Conservation (phyloP, 2,797 vertebrate genomes). For the Characodon lateralis region DNA sequence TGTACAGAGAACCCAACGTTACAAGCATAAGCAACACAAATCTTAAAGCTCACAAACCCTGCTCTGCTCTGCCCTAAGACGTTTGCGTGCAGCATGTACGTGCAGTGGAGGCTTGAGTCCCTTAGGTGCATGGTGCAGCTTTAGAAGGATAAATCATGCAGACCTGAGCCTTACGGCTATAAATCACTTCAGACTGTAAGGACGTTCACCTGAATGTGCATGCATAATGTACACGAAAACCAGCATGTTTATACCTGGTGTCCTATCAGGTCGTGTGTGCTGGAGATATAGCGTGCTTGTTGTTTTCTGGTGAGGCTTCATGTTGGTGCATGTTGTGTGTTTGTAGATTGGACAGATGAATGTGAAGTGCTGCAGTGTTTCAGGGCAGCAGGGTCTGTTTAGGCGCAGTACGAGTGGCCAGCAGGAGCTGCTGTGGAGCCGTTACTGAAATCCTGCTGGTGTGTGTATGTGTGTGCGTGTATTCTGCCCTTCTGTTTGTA, state of each 20-base stretch:
- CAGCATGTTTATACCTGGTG: conserved; percentile 11
- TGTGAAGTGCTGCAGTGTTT: conserved; percentile 14
- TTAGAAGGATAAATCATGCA: conserved; percentile 73
- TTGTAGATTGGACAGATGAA: conserved; percentile 14
- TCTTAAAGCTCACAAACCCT: not conserved
- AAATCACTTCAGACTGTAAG: conserved; percentile 60
- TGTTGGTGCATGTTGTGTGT: not conserved
- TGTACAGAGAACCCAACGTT: not conserved
- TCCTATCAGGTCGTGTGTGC: conserved; percentile 2
- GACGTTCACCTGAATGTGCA: conserved; percentile 18
- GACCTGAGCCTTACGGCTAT: conserved; percentile 57
- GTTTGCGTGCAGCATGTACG: conserved; percentile 29
- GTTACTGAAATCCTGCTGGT: conserved; percentile 4
- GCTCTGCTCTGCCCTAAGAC: conserved; percentile 28
- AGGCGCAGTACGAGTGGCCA: conserved; percentile 33
- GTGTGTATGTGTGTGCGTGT: not conserved
- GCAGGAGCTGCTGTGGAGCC: conserved; percentile 75
- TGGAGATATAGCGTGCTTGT: not conserved
- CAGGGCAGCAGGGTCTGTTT: conserved; percentile 13
- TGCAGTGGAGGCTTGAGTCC: conserved; percentile 44
- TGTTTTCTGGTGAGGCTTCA: conserved; percentile 2
- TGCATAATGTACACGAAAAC: conserved; percentile 36
- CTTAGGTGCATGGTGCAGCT: conserved; percentile 62
- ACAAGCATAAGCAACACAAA: conserved; percentile 15
- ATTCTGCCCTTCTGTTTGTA: conserved; percentile 27